These are phyloP conservation scores for Pygoscelis adeliae DNA, from an alignment of 2,113 vertebrate genomes.

Conservation along the genomic window DNA sequence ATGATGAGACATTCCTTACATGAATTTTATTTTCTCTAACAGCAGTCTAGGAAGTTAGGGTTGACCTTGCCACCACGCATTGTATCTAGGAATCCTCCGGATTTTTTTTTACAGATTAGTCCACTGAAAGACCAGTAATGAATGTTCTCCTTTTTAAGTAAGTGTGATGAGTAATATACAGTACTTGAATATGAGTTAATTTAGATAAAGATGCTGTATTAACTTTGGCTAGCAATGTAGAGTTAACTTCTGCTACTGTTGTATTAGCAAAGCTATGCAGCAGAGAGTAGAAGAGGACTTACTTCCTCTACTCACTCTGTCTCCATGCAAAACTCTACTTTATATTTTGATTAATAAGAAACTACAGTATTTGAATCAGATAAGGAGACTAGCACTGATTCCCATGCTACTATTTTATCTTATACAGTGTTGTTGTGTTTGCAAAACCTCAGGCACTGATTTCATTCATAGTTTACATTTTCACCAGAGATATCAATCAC, in stretches of 20 bases:
- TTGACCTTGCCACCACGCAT: neutral
- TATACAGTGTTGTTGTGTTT: neutral
- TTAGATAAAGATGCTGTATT: neutral
- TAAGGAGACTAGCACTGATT: neutral
- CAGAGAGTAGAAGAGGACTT: neutral
- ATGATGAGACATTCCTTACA: neutral
- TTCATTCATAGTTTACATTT: neutral
- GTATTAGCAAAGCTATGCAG: neutral
- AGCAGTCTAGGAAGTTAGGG: neutral
- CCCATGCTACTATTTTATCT: neutral
- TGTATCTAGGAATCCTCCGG: neutral
- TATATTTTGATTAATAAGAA: neutral
- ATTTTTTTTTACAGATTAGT: neutral
- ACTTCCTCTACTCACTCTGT: neutral
- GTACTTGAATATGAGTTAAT: neutral
- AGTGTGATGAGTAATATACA: neutral
- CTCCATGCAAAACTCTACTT: neutral
- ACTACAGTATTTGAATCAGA: neutral
- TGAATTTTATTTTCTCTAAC: neutral
- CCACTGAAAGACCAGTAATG: neutral
- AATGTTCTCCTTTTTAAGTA: neutral
- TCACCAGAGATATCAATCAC: neutral
- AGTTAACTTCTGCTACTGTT: neutral
- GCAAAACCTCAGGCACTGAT: neutral
- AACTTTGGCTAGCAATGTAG: neutral